phyloP scores from a whole-genome alignment of 2,797 vertebrate genomes.

The Poeciliopsis infans region DNA sequence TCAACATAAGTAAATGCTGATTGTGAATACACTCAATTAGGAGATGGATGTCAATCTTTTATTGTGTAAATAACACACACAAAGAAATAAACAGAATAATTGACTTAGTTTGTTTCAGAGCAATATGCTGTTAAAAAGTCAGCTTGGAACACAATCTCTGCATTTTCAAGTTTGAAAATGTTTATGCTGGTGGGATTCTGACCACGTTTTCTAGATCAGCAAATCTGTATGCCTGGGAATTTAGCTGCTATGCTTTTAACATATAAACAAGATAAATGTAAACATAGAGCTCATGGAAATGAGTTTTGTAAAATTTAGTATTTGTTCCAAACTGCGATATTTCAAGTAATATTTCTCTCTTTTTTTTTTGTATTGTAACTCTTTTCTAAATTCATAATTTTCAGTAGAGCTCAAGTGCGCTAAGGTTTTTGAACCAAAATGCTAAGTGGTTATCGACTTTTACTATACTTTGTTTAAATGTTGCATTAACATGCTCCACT shows the following conservation, averaged over 20 bases:
- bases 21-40: not conserved
- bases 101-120: not conserved
- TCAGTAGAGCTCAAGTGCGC: not conserved
- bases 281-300: not conserved
- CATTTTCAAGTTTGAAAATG: not conserved
- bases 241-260: not conserved
- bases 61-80: not conserved
- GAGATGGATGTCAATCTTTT: not conserved
- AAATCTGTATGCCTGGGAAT: not conserved
- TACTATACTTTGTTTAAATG: not conserved
- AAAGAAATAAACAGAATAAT: constrained; percentile 1
- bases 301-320: not conserved
- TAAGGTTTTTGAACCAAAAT: not conserved
- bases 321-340: not conserved
- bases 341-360: not conserved
- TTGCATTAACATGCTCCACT: not conserved
- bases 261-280: not conserved
- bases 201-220: not conserved
- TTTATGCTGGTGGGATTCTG: not conserved
- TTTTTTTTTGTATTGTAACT: not conserved
- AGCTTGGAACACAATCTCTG: not conserved
- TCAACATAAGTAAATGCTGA: not conserved
- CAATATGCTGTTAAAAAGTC: not conserved
- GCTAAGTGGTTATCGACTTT: not conserved
- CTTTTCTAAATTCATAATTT: not conserved